Percentiles rank a stretch among this genome's conserved stretches.
phyloP scores from a whole-genome alignment of 2,797 vertebrate genomes.

The Acanthopagrus latus region DNA sequence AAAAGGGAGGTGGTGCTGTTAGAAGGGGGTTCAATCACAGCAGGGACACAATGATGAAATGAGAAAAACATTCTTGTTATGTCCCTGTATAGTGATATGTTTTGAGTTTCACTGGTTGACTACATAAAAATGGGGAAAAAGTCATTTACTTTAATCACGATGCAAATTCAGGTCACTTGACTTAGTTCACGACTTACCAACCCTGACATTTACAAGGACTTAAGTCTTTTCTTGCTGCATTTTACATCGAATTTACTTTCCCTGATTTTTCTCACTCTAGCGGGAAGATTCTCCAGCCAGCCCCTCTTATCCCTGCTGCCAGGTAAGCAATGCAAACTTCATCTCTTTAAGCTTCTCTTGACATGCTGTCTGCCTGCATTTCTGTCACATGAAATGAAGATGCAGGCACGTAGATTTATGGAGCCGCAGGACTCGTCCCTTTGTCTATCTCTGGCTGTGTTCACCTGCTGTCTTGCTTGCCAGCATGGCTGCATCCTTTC shows the following conservation, averaged over 20 bases:
- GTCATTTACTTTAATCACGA: too few species aligned
- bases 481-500: conserved; percentile 44
- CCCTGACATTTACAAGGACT: too few species aligned
- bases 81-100: too few species aligned
- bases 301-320: conserved; percentile 20
- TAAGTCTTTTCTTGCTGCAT: conserved; percentile 12
- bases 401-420: conserved; percentile 29
- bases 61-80: too few species aligned
- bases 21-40: too few species aligned
- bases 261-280: conserved; percentile 12
- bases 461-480: conserved; percentile 50
- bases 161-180: too few species aligned
- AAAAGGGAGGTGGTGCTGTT: too few species aligned
- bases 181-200: too few species aligned
- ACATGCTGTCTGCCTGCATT: conserved; percentile 38
- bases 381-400: conserved; percentile 40
- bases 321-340: conserved; percentile 47
- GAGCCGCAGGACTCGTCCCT: conserved; percentile 28
- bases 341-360: conserved; percentile 44
- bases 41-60: too few species aligned
- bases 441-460: conserved; percentile 47
- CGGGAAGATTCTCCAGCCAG: conserved; percentile 1
- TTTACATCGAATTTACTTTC: conserved; percentile 9
- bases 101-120: too few species aligned
- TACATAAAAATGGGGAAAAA: too few species aligned